phyloP scores from a whole-genome alignment of 2,113 vertebrate genomes.

The Xenopus borealis region DNA sequence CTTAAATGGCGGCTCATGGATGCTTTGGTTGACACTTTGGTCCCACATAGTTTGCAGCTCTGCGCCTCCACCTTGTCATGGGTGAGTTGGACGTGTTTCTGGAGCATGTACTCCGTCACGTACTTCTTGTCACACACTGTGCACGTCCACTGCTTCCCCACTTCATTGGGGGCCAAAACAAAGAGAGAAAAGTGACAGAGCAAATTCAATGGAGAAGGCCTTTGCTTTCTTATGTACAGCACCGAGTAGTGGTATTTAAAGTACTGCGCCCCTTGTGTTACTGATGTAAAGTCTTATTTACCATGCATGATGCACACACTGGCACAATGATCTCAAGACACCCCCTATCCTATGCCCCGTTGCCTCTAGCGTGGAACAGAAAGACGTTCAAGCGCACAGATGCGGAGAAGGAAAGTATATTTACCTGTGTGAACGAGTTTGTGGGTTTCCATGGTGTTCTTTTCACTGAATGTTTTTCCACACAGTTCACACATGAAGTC shows the following conservation, averaged over 20 bases:
- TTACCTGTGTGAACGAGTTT: slow-evolving; percentile 95
- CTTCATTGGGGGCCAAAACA: slow-evolving; percentile 61
- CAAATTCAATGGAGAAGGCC: not conserved
- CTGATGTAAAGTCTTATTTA: too few species aligned
- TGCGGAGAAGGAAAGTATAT: not conserved
- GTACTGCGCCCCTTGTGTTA: too few species aligned
- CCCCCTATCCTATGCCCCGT: too few species aligned
- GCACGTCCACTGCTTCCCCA: slow-evolving; percentile 96
- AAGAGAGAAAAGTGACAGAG: slow-evolving; percentile 22
- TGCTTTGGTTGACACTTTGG: slow-evolving; percentile 93
- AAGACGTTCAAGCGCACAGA: too few species aligned
- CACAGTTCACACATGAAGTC: slow-evolving; percentile 98
- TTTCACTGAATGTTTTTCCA: slow-evolving; percentile 94
- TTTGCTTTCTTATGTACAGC: too few species aligned
- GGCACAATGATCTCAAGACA: too few species aligned
- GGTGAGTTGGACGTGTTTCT: slow-evolving; percentile 96
- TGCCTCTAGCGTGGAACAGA: not conserved
- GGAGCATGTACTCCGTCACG: slow-evolving; percentile 97
- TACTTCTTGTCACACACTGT: slow-evolving; percentile 94
- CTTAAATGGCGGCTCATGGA: slow-evolving; percentile 96
- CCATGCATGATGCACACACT: too few species aligned
- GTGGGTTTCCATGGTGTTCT: slow-evolving; percentile 95
- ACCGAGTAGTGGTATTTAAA: too few species aligned
- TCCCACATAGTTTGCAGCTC: slow-evolving; percentile 92
- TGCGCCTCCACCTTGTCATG: slow-evolving; percentile 97